Percentiles rank a stretch among this genome's conserved stretches.
Evolutionary conservation across 2,797 vertebrate genomes (phyloP).

Genomic region (Pseudomugil tenellus): DNA sequence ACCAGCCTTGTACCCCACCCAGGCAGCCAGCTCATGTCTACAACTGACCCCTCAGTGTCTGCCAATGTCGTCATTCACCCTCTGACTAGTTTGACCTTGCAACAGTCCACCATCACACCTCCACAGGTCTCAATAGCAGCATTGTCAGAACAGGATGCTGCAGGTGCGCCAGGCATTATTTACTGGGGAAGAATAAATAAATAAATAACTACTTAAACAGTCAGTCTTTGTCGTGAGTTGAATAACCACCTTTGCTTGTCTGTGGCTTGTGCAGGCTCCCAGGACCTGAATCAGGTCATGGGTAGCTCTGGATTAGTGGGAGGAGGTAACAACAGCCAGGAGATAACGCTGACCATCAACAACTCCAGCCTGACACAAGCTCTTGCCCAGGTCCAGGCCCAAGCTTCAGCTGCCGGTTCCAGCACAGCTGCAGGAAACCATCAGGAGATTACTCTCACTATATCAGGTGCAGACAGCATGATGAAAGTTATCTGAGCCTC

Average conservation of each 20-base stretch:
- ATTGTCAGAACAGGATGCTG: conserved; percentile 88
- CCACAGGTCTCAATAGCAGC: conserved; percentile 87
- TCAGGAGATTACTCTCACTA: conserved; percentile 97
- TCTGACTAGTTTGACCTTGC: conserved; percentile 89
- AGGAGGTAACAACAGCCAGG: conserved; percentile 83
- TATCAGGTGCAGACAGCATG: conserved; percentile 86
- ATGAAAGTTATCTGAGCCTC: not conserved
- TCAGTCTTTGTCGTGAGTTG: not conserved
- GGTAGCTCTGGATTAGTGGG: conserved; percentile 86
- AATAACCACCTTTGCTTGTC: not conserved
- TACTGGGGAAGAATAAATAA: not conserved
- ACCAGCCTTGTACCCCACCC: conserved; percentile 80
- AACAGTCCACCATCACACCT: conserved; percentile 85
- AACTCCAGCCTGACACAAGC: conserved; percentile 94
- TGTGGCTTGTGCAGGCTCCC: conserved; percentile 80
- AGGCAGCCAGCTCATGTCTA: conserved; percentile 82
- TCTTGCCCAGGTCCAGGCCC: conserved; percentile 90
- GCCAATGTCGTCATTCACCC: conserved; percentile 94
- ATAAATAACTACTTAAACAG: not conserved
- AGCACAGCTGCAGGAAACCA: conserved; percentile 81
- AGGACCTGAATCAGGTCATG: conserved; percentile 93
- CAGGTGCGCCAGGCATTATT: conserved; percentile 74
- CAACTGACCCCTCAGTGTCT: conserved; percentile 83
- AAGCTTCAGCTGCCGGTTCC: conserved; percentile 82
- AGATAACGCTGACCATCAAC: conserved; percentile 98